These are phyloP conservation scores for Daboia siamensis DNA, from an alignment of 2,113 vertebrate genomes.

Conservation along the genomic window DNA sequence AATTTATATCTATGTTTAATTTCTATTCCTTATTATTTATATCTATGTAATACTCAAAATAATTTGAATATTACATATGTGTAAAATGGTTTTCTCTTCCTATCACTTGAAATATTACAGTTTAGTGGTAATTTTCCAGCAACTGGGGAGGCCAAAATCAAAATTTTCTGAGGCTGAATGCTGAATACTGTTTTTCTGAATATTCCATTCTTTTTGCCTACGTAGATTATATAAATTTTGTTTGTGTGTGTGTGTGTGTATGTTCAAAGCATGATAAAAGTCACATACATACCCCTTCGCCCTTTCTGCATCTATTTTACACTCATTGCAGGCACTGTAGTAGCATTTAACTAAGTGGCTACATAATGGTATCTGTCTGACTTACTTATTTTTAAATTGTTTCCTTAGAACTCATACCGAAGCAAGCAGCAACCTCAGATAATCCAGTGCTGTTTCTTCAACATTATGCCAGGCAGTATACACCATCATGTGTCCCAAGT, in stretches of 20 bases:
- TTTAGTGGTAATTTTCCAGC: background rate
- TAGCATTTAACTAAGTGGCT: background rate
- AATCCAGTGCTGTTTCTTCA: background rate
- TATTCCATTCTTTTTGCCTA: no score
- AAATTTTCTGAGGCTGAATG: background rate
- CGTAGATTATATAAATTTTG: background rate
- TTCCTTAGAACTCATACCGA: background rate
- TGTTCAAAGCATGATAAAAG: background rate
- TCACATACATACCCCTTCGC: no score
- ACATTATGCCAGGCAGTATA: background rate
- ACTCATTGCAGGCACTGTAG: background rate
- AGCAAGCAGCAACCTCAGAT: background rate
- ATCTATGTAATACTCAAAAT: background rate
- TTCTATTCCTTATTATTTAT: background rate
- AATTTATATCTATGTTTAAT: background rate
- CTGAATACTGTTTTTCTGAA: background rate
- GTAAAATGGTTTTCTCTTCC: background rate
- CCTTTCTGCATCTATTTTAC: background rate
- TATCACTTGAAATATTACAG: background rate
- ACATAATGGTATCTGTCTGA: no score
- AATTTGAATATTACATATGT: background rate
- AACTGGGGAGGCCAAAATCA: background rate
- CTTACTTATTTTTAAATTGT: background rate
- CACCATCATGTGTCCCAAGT: constrained; percentile 62
- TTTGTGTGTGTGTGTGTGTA: background rate